Percentiles rank a stretch among this genome's conserved stretches.
Conservation (phyloP, 2,888 invertebrate genomes). For the Fabriciana adippe region DNA sequence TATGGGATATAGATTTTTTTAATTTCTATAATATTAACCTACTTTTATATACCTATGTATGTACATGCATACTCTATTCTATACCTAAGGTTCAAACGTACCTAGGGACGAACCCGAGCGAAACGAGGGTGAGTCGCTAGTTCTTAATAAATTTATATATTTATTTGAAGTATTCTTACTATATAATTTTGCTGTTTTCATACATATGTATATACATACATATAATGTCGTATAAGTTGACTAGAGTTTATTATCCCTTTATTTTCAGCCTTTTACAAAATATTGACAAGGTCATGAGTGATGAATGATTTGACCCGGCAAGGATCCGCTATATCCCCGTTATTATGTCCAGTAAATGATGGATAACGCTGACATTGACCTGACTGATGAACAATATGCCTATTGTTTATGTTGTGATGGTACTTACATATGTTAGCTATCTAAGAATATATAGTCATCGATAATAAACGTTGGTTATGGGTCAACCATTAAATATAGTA, state of each 20-base stretch:
- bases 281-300: conserved; percentile 56
- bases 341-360: conserved; percentile 55
- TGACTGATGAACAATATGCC: conserved; percentile 43
- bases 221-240: too few species aligned
- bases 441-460: not conserved
- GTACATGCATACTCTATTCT: too few species aligned
- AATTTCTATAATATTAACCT: too few species aligned
- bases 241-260: not conserved
- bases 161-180: too few species aligned
- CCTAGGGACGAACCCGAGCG: too few species aligned
- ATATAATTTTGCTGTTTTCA: too few species aligned
- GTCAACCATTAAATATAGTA: not conserved
- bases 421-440: not conserved
- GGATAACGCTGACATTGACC: conserved; percentile 66
- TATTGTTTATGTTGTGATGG: conserved; percentile 12
- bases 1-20: too few species aligned
- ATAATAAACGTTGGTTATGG: not conserved
- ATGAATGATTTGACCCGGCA: conserved; percentile 57
- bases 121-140: too few species aligned
- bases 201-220: too few species aligned
- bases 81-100: too few species aligned
- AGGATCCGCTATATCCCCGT: conserved; percentile 56
- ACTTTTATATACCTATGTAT: too few species aligned
- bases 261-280: conserved; percentile 33
- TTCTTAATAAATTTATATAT: too few species aligned